A percentile compares a stretch with the other conserved stretches of the same genome.
These are phyloP conservation scores for Buphagus erythrorhynchus DNA, from an alignment of 2,797 vertebrate species.

Conservation along the genomic window DNA sequence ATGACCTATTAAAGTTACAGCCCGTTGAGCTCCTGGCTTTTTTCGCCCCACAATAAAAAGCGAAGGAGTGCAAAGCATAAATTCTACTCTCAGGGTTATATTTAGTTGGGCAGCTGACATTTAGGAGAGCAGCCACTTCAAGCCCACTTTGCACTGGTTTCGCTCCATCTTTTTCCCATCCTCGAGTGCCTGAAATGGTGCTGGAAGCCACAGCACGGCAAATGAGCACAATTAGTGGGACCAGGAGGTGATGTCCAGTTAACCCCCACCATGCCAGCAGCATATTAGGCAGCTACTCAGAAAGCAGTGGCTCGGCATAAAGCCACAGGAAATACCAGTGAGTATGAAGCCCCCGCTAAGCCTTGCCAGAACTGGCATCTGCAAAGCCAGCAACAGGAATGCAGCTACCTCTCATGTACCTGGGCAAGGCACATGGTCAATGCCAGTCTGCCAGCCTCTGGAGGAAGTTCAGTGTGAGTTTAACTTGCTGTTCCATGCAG, in stretches of 20 bases:
- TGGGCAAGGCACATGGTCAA: not conserved
- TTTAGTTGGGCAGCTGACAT: slow-evolving; percentile 72
- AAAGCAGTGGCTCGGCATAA: not conserved
- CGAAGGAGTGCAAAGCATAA: slow-evolving; percentile 70
- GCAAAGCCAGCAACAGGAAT: not conserved
- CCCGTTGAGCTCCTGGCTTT: slow-evolving; percentile 63
- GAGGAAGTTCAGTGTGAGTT: not conserved
- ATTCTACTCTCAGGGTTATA: slow-evolving; percentile 71
- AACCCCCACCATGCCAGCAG: not conserved
- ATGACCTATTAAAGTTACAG: slow-evolving; percentile 81
- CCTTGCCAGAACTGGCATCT: not conserved
- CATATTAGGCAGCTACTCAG: not conserved
- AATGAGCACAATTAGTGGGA: slow-evolving; percentile 39
- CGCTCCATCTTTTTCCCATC: slow-evolving; percentile 63
- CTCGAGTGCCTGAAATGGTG: not conserved
- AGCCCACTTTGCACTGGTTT: slow-evolving; percentile 57
- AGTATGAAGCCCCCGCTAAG: not conserved
- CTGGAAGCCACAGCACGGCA: slow-evolving; percentile 23
- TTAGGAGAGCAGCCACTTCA: slow-evolving; percentile 59
- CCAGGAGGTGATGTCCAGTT: slow-evolving; percentile 4
- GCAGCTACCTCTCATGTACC: not conserved
- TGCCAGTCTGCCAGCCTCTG: not conserved
- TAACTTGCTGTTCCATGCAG: not conserved
- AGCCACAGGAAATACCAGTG: not conserved
- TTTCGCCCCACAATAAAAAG: slow-evolving; percentile 74